Evolutionary conservation across 2,113 vertebrate species (phyloP).

Genomic region (Colossoma macropomum): DNA sequence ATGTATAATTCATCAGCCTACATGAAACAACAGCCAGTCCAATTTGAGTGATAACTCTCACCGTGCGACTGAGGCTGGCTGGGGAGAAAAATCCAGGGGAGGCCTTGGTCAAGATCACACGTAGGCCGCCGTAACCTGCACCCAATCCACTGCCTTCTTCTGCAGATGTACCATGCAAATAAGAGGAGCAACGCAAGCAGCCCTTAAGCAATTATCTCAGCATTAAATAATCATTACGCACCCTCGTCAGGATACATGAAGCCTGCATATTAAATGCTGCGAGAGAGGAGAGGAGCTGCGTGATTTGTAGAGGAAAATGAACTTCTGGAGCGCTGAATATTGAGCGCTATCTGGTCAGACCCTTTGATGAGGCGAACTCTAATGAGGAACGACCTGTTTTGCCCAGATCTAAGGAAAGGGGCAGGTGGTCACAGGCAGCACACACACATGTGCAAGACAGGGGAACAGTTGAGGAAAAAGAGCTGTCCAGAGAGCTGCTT

Average conservation of each 20-base stretch:
- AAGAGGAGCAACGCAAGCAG: slow-evolving; percentile 58
- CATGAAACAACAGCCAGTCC: slow-evolving; percentile 24
- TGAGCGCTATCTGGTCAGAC: slow-evolving; percentile 33
- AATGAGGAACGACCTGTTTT: slow-evolving; percentile 38
- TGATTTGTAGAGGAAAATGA: slow-evolving; percentile 55
- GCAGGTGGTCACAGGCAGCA: background rate
- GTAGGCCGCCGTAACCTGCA: slow-evolving; percentile 5
- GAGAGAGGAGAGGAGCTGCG: slow-evolving; percentile 22
- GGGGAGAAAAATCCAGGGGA: slow-evolving; percentile 26
- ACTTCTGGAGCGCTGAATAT: slow-evolving; percentile 47
- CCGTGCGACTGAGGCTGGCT: slow-evolving; percentile 24
- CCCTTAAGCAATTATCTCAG: slow-evolving; percentile 63
- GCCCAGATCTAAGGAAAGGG: slow-evolving; percentile 7
- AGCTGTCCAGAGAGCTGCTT: background rate
- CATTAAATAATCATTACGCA: slow-evolving; percentile 67
- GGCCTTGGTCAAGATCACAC: slow-evolving; percentile 33
- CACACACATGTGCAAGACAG: background rate
- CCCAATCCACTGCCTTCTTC: slow-evolving; percentile 9
- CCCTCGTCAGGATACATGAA: slow-evolving; percentile 47
- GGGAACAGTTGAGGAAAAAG: background rate
- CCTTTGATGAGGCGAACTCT: slow-evolving; percentile 30
- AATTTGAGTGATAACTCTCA: slow-evolving; percentile 1
- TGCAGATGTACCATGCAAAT: slow-evolving; percentile 61
- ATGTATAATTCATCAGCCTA: slow-evolving; percentile 48
- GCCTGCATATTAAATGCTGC: slow-evolving; percentile 54